Evolutionary conservation across 1,140 invertebrate species (phyloP), one percentile per base, ranked within the genome.

Genomic region (Hermetia illucens): DNA sequence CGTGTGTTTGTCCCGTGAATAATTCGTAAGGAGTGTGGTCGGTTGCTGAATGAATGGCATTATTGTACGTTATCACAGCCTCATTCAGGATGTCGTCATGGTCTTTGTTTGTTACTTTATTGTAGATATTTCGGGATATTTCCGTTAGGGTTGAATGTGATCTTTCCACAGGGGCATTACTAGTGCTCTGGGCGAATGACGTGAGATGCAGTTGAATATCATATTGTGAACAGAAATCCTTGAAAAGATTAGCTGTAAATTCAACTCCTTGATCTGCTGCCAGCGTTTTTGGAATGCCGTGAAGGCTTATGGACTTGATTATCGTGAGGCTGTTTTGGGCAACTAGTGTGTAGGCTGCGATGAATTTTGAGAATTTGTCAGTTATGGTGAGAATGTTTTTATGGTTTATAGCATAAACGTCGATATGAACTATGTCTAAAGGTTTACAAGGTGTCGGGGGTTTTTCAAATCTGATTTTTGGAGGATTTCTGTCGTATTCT

Each of bases 401-500:
- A 22, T 43, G 40, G 4, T 35, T 13, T 21, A 50, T 44, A 17
- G 25, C 42, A 27, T 50, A 46, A 12, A 33, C 40, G 32, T 52
- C 50, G 9, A 53, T 37, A 27, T 53, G 46, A 16, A 52, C 34
- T 9, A 50, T 45, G 38, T 53, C 44, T 27, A 53, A 45, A 6
- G 49, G 48, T 46, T 46, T 48, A 21, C n/a, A 38, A 35, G 9
- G 37, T 49, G 8, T 43, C 46, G 12, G 46, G 44, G 17, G 41
- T 46, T n/a, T n/a, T n/a, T n/a, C 47, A 33, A 44, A 41, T 33
- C 42, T 33, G 38, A 47, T 21, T 43, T 49, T 46, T n/a, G 32
- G 38, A 22, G 50, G 51, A n/a, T 47, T 27, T 44, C 50, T 43
- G 19, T 52, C 48, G 30, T 52, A 52, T 48, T 54, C 51, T 9